Evolutionary conservation across 2,888 invertebrate species (phyloP).

Genomic region (Microdon myrmicae): DNA sequence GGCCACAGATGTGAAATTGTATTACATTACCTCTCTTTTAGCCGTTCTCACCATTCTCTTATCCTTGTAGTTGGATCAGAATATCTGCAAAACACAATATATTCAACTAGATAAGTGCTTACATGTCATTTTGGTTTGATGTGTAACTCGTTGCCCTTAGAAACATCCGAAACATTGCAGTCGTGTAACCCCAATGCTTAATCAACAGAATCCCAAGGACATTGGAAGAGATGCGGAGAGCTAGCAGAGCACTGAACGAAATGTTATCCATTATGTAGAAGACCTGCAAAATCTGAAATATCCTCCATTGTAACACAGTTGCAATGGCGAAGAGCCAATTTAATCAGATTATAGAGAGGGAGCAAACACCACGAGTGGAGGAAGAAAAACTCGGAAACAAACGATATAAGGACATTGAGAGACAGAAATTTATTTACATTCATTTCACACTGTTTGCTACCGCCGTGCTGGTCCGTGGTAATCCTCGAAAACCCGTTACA

Average conservation of each 20-base stretch:
- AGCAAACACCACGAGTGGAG: too few species aligned
- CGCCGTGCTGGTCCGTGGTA: constrained; percentile 1
- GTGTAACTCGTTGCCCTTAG: constrained; percentile 18
- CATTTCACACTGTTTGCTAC: too few species aligned
- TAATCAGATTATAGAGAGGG: constrained; percentile 42
- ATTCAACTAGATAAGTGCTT: constrained; percentile 9
- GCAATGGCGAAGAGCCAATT: constrained; percentile 45
- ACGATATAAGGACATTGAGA: background rate
- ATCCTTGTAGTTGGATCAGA: too few species aligned
- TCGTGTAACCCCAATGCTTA: constrained; percentile 31
- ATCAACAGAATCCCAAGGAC: constrained; percentile 37
- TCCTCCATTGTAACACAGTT: constrained; percentile 21
- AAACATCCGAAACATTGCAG: constrained; percentile 23
- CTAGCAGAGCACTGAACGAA: constrained; percentile 1
- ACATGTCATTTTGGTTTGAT: constrained; percentile 21
- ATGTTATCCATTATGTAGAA: constrained; percentile 23
- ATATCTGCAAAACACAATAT: too few species aligned
- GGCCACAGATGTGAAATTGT: constrained; percentile 13
- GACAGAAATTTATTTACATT: constrained; percentile 11
- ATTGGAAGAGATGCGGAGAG: background rate
- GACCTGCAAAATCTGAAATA: constrained; percentile 18
- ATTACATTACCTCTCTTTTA: too few species aligned
- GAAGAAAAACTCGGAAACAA: background rate
- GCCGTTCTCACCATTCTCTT: too few species aligned
- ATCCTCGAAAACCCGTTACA: background rate